Conservation (phyloP, 2,113 vertebrate genomes). For the Sylvicapra grimmia region DNA sequence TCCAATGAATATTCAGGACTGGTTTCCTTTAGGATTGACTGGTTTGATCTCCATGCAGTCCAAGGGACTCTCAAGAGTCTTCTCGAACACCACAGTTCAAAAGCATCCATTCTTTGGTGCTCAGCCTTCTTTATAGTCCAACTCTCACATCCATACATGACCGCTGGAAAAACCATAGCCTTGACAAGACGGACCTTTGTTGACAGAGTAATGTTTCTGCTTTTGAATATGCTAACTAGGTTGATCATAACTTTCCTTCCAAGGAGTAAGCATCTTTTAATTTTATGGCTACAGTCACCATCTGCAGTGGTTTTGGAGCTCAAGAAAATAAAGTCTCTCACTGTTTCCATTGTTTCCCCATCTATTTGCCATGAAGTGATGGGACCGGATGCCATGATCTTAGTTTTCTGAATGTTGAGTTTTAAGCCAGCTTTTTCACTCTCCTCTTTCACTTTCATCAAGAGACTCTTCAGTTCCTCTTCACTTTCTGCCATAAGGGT, state of each 20-base stretch:
- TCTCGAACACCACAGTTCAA: background rate
- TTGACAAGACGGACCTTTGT: background rate
- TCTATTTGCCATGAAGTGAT: background rate
- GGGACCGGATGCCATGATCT: background rate
- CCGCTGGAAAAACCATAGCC: background rate
- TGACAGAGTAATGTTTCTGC: background rate
- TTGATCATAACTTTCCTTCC: background rate
- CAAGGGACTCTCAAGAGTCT: background rate
- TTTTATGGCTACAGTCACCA: background rate
- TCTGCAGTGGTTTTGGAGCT: background rate
- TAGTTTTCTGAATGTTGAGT: background rate
- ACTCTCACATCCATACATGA: background rate
- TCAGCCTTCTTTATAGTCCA: background rate
- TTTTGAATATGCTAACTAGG: background rate
- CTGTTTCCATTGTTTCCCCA: background rate
- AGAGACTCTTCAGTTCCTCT: background rate
- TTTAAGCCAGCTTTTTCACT: background rate
- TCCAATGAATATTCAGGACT: background rate
- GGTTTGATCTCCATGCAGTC: background rate
- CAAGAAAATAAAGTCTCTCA: background rate
- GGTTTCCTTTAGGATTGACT: background rate
- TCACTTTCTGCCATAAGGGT: background rate
- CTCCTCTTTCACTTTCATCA: background rate
- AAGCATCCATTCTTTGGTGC: background rate
- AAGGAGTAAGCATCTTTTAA: background rate